Base-by-base conservation (phyloP, 2,888 invertebrate genomes). In the Eurytoma adleriae region DNA sequence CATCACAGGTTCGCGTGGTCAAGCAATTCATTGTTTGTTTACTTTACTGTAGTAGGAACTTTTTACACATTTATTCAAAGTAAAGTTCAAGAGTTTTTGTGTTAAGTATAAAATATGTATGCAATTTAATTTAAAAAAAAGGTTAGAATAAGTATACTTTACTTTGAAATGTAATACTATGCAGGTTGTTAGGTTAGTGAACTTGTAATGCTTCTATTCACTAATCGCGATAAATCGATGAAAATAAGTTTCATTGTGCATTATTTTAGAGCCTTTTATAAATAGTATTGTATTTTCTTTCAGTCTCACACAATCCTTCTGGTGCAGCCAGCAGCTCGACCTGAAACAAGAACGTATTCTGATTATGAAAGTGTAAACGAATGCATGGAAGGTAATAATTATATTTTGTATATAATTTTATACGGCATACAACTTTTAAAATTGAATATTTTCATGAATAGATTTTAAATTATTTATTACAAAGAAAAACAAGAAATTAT, bases 351-450 rank as follows among this genome's bases (percentile, higher is more conserved):
- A 83, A 99, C 99, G 0, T 99, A 99, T 91, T 98, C 98, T 0
- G 99, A 99, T 91, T 99, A 99, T 88, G 99, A 99, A 90, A 97
- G 98, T 81, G 96, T 99, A 12, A 99, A 98, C 87, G 99, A 99
- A 88, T 98, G 98, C 89, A 96, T 99, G 96, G 99, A 99, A 92
- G 98, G 98, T 94, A 91, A 86, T 64, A 20, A 69, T 64, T 64
- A 24, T 24, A 24, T 24, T 14, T 18, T 14, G 0, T 16, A 4
- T 4, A 14, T 54, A 54, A 54, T 54, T 54, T 54, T 16, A 16
- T 14, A 16, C 1, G 7, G 1, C 4, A 40, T 40, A 10, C 1
- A 10, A 10, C 10, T 40, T 40, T 40, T 7, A 40, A 40, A 10
- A 7, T 40, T 48, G 40, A 30, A 24, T 30, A 24, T 24, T 54